Base-by-base conservation (phyloP, 2,888 invertebrate species). In the Rugalucina vietnamica region DNA sequence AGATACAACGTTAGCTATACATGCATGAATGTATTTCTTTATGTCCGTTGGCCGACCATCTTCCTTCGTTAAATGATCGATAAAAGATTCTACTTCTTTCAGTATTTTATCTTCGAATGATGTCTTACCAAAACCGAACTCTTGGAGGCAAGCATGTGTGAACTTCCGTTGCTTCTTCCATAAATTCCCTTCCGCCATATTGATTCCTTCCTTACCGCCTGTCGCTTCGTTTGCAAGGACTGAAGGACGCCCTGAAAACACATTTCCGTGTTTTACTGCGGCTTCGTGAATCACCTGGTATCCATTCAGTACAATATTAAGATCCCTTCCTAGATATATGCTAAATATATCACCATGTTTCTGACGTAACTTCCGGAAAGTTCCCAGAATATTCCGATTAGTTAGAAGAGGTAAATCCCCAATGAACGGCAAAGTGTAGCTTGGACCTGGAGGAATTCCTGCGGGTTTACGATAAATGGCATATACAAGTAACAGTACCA, bases 101-200 rank as follows among this genome's bases (percentile, higher is more conserved):
- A 85, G 77, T 34, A 91, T 81, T 57, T 88, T 88, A 4, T 79
- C 81, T 76, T 89, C 86, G 27, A 91, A 84, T 21, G 83, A 79
- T 5, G 80, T 60, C 54, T 87, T 87, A 18, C 91, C 90, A 49
- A 91, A 84, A 43, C 91, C 90, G 50, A 91, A 84, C 43, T 85
- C 84, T 29, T 87, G 77, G 34, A 91, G 82, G 8, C 86, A 80
- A 12, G 65, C 57, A 32, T 89, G 29, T 10, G 88, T 72, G 77
- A 91, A 91, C 27, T 82, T 79, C 32, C 91, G 74, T 27, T 91
- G 91, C 72, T 90, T 90, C 69, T 86, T 87, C 91, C 91, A 91
- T 10, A 82, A 82, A 1, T 37, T 24, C 0, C 90, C 91, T 24
- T 88, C 88, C 4, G 86, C 71, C 65, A 83, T 82, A 0, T 86